Base-by-base conservation (phyloP, 2,797 vertebrate species). In the Neostethus bicornis region DNA sequence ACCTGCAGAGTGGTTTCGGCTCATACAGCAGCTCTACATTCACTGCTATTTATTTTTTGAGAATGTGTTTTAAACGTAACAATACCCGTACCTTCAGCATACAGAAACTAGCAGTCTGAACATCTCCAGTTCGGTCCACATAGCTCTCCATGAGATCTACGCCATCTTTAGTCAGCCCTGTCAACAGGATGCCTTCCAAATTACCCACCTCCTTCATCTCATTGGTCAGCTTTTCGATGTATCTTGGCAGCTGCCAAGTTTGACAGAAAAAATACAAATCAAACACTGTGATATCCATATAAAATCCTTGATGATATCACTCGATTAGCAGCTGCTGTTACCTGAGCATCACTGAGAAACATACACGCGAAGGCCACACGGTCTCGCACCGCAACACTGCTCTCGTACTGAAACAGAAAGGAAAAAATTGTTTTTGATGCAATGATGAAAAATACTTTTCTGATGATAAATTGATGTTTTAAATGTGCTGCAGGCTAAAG, bases 81-180 rank as follows among this genome's bases (percentile, higher is more conserved):
- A 12, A 7, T 0, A n/a, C n/a, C 38, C 5, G 24, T 60, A 98
- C 97, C 95, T 96, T 96, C 19, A 99, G 80, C 97, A 98, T 97
- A 84, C 96, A 99, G 80, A 99, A 98, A 70, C 97, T 98, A 56
- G 97, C 97, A 0, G 97, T 99, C 89, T 99, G 97, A n/a, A 99
- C 96, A n/a, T 99, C 97, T 54, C 96, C 96, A 0, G 97, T 99
- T 58, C 91, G 92, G 66, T 98, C 97, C 52, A 99, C 97, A 0
- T 96, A 97, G 80, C 96, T 97, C 89, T 98, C 97, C 94, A 99
- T 97, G 37, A 99, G 90, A 66, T 99, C 97, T 13, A 99, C 95
- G 2, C 97, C 97, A 61, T 99, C 97, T 74, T 95, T 98, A n/a
- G 96, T 98, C 61, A 99, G 85, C 1, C 97, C 97, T 0, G 97